Base-by-base conservation (phyloP, 2,888 invertebrate species). In the Parnassius glacialis region DNA sequence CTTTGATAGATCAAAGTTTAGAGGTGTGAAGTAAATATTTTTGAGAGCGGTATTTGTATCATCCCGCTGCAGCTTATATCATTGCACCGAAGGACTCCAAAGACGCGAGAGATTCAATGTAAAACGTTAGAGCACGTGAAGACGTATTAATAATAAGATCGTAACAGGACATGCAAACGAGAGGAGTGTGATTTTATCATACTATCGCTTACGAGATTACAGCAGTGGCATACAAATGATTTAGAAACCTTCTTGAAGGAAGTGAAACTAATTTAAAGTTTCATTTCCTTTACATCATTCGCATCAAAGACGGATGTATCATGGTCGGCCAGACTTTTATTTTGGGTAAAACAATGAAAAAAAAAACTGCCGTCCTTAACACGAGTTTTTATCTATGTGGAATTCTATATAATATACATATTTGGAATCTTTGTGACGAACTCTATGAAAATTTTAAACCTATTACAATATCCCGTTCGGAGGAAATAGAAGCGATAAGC, bases 81-180 rank as follows among this genome's bases (percentile, higher is more conserved):
- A 12, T 51, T 47, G 47, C n/a, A 57, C 57, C 57, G 50, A 2
- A 51, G 11, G 16, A 20, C 20, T 20, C 12, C n/a, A 50, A 43
- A 10, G 48, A 57, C 41, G 50, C 20, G 42, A 58, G 52, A 58
- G 52, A 44, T 52, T 51, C 58, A 44, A 52, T 58, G 52, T 58
- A 58, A 58, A 58, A 44, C 44, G 16, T 42, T 50, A 12, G 10
- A 57, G 48, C 56, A 47, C 56, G 57, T 50, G 50, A 57, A 42
- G 51, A 51, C 51, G 43, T 58, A 44, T 16, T 57, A 57, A 57
- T 57, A 57, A 57, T 57, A 34, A 48, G 57, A 42, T 57, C 48
- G 48, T 57, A 50, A 48, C 48, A 42, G 25, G 42, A 44, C 52
- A 52, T n/a, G n/a, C 25, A 45, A 47, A 51, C 43, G n/a, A 13